Evolutionary conservation across 2,888 invertebrate genomes (phyloP), one percentile per base, ranked within the genome.

Genomic region (Lymantria dispar): DNA sequence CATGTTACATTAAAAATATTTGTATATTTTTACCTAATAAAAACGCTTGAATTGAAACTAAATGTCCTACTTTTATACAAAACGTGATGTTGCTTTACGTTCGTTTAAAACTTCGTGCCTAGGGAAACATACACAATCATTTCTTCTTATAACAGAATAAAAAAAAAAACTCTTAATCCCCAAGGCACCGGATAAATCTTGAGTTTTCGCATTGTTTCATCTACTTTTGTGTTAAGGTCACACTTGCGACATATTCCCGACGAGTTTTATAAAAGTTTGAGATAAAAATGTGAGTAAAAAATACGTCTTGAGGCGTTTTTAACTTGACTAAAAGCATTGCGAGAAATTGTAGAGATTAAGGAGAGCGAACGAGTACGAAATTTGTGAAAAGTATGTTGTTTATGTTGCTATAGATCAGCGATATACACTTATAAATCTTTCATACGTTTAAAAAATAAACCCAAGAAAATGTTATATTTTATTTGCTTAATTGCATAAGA

Each of bases 281-380:
- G 56, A 57, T 64, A 61, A 56, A 61, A 55, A 50, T 42, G 38
- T 42, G 31, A 52, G 45, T 45, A 50, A 47, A 40, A 40, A 45
- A 42, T 45, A 43, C 52, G 50, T 47, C 65, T 53, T 40, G 49
- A 38, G 47, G 62, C 60, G 54, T 55, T 55, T 36, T 14, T 38
- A 44, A 64, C 52, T 64, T 64, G 3, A 52, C 53, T 65, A 57
- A 64, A 64, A 64, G 64, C 64, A 64, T 62, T 64, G 54, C 44
- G 31, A 44, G 52, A 49, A 44, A 42, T 53, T 53, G 52, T 39
- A 37, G 37, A 59, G 57, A 62, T 64, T 63, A 53, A 39, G 47
- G 56, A n/a, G 22, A 22, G 22, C 22, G 22, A 54, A 56, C 44
- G 46, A 39, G 47, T 47, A 52, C 13, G 15, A 45, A 41, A 45